Percentiles rank a stretch among this genome's conserved stretches.
Evolutionary conservation across 2,888 invertebrate species (phyloP).

Genomic region (Xylocampa areola): DNA sequence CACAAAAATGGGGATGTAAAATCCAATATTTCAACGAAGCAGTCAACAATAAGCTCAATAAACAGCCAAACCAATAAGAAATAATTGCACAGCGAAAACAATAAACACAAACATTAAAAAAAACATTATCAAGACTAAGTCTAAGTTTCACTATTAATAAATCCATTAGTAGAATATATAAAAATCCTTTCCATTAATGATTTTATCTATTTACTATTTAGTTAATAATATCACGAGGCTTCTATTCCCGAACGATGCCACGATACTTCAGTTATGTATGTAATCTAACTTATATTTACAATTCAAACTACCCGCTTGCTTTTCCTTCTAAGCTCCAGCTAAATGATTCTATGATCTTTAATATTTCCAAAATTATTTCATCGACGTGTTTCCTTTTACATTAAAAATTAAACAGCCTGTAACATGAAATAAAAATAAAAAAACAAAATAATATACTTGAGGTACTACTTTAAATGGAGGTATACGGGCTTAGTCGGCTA

Average conservation of each 20-base stretch:
- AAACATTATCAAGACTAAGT: conserved; percentile 80
- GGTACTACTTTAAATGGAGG: conserved; percentile 84
- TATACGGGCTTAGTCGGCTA: conserved; percentile 72
- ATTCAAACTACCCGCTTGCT: conserved; percentile 87
- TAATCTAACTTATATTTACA: conserved; percentile 87
- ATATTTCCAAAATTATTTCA: conserved; percentile 68
- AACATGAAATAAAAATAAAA: conserved; percentile 86
- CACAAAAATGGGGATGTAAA: conserved; percentile 75
- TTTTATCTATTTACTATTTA: conserved; percentile 89
- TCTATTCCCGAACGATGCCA: conserved; percentile 83
- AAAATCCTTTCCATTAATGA: conserved; percentile 89
- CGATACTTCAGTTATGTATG: conserved; percentile 79
- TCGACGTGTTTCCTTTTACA: conserved; percentile 53
- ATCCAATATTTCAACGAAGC: conserved; percentile 74
- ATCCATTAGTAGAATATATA: conserved; percentile 90
- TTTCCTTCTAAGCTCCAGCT: conserved; percentile 82
- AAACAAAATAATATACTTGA: conserved; percentile 87
- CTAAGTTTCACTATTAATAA: conserved; percentile 88
- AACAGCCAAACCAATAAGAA: conserved; percentile 79
- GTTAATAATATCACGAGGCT: conserved; percentile 89
- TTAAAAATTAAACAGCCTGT: conserved; percentile 70
- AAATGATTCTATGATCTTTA: conserved; percentile 65
- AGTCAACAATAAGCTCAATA: conserved; percentile 78
- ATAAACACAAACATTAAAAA: conserved; percentile 84
- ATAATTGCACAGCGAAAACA: conserved; percentile 89